Percentiles rank a stretch among this genome's conserved stretches.
phyloP scores from a whole-genome alignment of 2,113 vertebrate genomes.

The Cephalopholis sonnerati region DNA sequence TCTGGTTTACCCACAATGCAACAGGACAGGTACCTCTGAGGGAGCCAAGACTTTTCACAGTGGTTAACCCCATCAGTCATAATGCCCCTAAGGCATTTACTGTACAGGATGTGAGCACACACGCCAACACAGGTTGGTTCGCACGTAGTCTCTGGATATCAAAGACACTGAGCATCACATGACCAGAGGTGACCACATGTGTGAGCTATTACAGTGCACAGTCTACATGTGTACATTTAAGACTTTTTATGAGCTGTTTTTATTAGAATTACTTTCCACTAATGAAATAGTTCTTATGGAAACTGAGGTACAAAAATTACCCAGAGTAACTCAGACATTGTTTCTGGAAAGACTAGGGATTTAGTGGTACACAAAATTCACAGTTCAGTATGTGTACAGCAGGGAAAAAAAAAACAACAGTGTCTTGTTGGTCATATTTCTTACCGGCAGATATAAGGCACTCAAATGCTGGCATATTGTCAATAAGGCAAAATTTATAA shows the following conservation, averaged over 20 bases:
- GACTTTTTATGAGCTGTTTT: neutral
- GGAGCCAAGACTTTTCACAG: constrained; percentile 20
- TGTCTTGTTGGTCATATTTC: too few species aligned
- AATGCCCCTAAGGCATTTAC: neutral
- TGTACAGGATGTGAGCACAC: neutral
- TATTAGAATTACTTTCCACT: neutral
- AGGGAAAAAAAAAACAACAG: too few species aligned
- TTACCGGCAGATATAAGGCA: too few species aligned
- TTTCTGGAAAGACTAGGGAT: too few species aligned
- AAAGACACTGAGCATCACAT: constrained; percentile 5
- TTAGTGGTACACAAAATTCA: too few species aligned
- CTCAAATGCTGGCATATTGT: too few species aligned
- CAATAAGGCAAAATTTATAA: too few species aligned
- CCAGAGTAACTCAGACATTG: neutral
- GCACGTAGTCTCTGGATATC: neutral
- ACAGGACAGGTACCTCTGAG: constrained; percentile 11
- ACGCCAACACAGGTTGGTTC: neutral
- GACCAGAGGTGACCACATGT: constrained; percentile 12
- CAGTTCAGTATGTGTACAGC: too few species aligned
- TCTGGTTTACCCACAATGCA: constrained; percentile 39
- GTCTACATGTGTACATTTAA: neutral
- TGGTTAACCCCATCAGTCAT: constrained; percentile 22
- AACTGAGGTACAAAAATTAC: neutral
- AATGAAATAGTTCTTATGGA: neutral
- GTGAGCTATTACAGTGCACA: neutral